Evolutionary conservation across 2,797 vertebrate genomes (phyloP).

Genomic region (Chrysocyon brachyurus): DNA sequence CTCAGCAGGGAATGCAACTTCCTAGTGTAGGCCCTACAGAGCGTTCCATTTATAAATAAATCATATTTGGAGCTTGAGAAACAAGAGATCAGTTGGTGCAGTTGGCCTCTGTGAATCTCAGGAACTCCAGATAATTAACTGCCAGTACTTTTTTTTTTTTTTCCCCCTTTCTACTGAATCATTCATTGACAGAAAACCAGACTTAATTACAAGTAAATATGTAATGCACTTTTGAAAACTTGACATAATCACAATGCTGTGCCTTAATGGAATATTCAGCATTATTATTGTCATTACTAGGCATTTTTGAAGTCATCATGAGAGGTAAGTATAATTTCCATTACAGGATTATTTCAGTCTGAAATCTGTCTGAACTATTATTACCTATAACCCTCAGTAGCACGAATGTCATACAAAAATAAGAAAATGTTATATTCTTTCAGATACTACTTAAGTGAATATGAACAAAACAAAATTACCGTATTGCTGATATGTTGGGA

Average conservation of each 20-base stretch:
- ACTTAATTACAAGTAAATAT: constrained; percentile 65
- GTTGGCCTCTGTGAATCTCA: constrained; percentile 29
- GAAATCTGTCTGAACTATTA: constrained; percentile 38
- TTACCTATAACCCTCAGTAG: constrained; percentile 38
- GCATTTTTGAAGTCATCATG: constrained; percentile 68
- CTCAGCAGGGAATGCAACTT: constrained; percentile 21
- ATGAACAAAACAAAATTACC: constrained; percentile 19
- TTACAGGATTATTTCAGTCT: constrained; percentile 68
- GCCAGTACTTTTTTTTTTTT: neutral
- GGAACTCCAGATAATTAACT: constrained; percentile 47
- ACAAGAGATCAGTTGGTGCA: neutral
- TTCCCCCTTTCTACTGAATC: constrained; percentile 59
- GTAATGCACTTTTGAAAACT: constrained; percentile 9
- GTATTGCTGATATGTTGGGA: neutral
- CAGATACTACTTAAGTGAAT: constrained; percentile 17
- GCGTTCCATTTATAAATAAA: constrained; percentile 55
- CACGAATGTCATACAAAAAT: constrained; percentile 52
- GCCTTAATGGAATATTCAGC: constrained; percentile 58
- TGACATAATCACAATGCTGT: constrained; percentile 65
- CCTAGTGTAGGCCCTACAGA: neutral
- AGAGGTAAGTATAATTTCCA: constrained; percentile 68
- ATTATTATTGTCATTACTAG: constrained; percentile 59
- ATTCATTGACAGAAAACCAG: constrained; percentile 67
- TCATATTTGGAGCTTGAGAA: neutral
- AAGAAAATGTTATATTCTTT: constrained; percentile 12